A percentile compares a stretch with the other conserved stretches of the same genome.
phyloP scores from a whole-genome alignment of 2,113 vertebrate genomes.

The Percopsis transmontana region DNA sequence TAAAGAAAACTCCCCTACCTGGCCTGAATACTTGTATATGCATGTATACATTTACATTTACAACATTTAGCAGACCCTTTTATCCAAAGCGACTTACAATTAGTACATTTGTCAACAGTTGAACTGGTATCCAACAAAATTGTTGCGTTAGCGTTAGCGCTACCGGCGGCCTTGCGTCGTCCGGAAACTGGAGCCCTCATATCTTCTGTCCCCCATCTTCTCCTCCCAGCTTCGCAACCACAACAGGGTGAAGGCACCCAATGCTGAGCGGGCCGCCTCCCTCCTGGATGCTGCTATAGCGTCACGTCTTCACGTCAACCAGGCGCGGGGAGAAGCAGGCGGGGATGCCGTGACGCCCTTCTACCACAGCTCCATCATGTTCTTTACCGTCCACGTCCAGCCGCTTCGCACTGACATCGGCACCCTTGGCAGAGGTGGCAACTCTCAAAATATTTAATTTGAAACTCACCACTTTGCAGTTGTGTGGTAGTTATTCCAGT shows the following conservation, averaged over 20 bases:
- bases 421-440: slow-evolving; percentile 83
- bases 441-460: slow-evolving; percentile 61
- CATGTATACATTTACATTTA: too few relatives aligned
- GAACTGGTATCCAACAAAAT: too few relatives aligned
- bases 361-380: slow-evolving; percentile 92
- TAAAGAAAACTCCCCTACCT: too few relatives aligned
- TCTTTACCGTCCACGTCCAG: slow-evolving; percentile 95
- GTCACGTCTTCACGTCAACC: slow-evolving; percentile 79
- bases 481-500: too few relatives aligned
- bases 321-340: slow-evolving; percentile 72
- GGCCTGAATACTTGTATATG: too few relatives aligned
- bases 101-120: too few relatives aligned
- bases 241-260: slow-evolving; percentile 90
- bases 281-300: slow-evolving; percentile 91
- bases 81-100: too few relatives aligned
- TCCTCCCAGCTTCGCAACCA: slow-evolving; percentile 88
- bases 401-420: slow-evolving; percentile 94
- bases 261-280: slow-evolving; percentile 90
- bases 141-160: too few relatives aligned
- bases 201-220: neutral
- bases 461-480: too few relatives aligned
- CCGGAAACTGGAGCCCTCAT: too few relatives aligned
- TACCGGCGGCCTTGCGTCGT: too few relatives aligned
- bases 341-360: slow-evolving; percentile 68
- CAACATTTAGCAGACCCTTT: too few relatives aligned